Evolutionary conservation across 2,797 vertebrate genomes (phyloP).

Genomic region (Galaxias olidus): DNA sequence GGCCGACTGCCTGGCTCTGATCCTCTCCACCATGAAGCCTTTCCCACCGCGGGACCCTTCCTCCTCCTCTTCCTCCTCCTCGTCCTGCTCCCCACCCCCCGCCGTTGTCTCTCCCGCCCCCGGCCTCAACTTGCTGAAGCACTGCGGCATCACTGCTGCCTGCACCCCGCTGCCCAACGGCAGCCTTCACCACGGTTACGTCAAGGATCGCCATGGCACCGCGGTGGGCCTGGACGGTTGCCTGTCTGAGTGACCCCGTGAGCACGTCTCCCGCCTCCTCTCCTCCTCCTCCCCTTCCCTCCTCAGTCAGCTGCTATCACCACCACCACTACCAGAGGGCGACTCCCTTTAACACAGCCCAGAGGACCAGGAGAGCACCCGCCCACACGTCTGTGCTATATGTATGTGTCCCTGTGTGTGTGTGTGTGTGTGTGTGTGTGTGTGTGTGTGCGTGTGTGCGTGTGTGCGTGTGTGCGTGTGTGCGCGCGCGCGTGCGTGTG

Average conservation of each 20-base stretch:
- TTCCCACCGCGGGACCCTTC: conserved; percentile 91
- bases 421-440: conserved; percentile 37
- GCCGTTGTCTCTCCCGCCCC: conserved; percentile 77
- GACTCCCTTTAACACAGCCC: conserved; percentile 73
- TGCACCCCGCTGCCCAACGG: conserved; percentile 88
- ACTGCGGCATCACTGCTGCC: conserved; percentile 92
- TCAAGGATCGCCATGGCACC: conserved; percentile 86
- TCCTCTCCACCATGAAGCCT: conserved; percentile 99
- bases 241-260: conserved; percentile 88
- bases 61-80: conserved; percentile 74
- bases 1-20: conserved; percentile 98
- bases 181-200: conserved; percentile 88
- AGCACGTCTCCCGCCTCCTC: conserved; percentile 25
- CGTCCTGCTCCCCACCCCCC: conserved; percentile 25
- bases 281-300: background rate
- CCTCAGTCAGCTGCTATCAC: conserved; percentile 63
- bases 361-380: conserved; percentile 74
- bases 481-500: conserved; percentile 55
- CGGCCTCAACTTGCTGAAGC: conserved; percentile 94
- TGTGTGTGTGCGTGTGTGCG: too few relatives aligned
- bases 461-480: conserved; percentile 32
- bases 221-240: conserved; percentile 90
- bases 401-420: conserved; percentile 57
- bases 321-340: conserved; percentile 65
- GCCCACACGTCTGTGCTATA: conserved; percentile 70